Conservation (phyloP, 2,888 invertebrate genomes). For the Chorisops tibialis region DNA sequence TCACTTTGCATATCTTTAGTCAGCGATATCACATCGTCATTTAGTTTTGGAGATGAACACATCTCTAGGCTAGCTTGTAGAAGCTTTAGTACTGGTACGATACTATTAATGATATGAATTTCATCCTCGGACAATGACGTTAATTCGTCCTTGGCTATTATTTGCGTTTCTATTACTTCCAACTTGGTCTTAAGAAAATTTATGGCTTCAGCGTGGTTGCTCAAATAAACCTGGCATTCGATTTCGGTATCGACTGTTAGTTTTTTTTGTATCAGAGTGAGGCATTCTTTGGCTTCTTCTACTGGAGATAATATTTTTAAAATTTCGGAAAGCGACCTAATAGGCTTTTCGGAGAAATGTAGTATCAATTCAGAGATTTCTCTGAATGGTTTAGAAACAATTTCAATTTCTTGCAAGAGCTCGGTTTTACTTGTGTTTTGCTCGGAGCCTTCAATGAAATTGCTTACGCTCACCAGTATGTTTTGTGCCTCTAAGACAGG, state of each 20-base stretch:
- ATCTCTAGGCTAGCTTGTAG: conserved; percentile 3
- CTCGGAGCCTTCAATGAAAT: conserved; percentile 28
- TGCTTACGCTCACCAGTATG: conserved; percentile 17
- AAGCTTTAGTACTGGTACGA: conserved; percentile 26
- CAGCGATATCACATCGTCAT: too few relatives aligned
- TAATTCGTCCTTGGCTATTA: conserved; percentile 16
- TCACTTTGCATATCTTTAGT: too few relatives aligned
- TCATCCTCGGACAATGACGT: conserved; percentile 31
- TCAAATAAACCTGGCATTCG: conserved; percentile 15
- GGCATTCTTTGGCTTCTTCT: conserved; percentile 41
- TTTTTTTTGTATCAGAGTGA: conserved; percentile 41
- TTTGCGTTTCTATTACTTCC: conserved; percentile 22
- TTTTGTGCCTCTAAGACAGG: conserved; percentile 24
- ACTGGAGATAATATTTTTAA: conserved; percentile 42
- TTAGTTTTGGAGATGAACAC: too few relatives aligned
- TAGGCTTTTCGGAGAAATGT: not conserved
- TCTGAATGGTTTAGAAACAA: conserved; percentile 37
- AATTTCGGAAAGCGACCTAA: conserved; percentile 31
- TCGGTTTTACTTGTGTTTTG: conserved; percentile 22
- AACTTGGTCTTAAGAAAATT: conserved; percentile 22
- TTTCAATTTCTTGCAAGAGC: conserved; percentile 33
- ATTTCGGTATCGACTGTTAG: conserved; percentile 36
- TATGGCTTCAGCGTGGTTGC: conserved; percentile 15
- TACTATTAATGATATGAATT: conserved; percentile 38
- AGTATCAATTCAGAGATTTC: conserved; percentile 33